phyloP scores from a whole-genome alignment of 2,113 vertebrate species.

The Phasianus colchicus region DNA sequence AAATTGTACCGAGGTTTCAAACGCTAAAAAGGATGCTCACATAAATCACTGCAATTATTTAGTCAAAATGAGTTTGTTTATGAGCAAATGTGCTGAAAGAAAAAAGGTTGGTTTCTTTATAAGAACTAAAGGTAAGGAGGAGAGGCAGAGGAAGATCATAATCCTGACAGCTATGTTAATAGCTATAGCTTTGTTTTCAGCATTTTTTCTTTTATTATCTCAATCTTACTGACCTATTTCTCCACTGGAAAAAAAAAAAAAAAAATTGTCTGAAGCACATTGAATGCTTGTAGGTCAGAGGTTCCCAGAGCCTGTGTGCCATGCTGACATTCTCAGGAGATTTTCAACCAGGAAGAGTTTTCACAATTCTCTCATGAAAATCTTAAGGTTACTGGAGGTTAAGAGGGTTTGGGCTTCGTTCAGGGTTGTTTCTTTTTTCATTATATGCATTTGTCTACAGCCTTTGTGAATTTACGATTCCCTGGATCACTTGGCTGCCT shows the following conservation, averaged over 20 bases:
- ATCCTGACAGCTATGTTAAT: constrained; percentile 21
- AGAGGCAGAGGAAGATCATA: neutral
- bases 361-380: constrained; percentile 26
- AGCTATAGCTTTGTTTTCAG: constrained; percentile 27
- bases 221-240: constrained; percentile 49
- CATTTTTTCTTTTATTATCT: constrained; percentile 40
- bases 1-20: constrained; percentile 55
- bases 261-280: neutral
- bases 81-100: neutral
- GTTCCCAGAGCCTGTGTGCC: neutral
- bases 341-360: constrained; percentile 46
- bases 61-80: constrained; percentile 61
- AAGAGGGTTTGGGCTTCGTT: neutral
- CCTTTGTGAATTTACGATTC: constrained; percentile 68
- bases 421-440: neutral
- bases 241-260: neutral
- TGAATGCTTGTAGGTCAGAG: constrained; percentile 61
- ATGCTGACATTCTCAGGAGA: constrained; percentile 37
- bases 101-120: constrained; percentile 15
- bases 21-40: constrained; percentile 28
- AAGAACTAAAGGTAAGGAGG: neutral
- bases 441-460: constrained; percentile 39
- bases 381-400: neutral
- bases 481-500: constrained; percentile 68
- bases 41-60: constrained; percentile 61